Conservation (phyloP, 2,113 vertebrate genomes). For the Hippocampus zosterae region DNA sequence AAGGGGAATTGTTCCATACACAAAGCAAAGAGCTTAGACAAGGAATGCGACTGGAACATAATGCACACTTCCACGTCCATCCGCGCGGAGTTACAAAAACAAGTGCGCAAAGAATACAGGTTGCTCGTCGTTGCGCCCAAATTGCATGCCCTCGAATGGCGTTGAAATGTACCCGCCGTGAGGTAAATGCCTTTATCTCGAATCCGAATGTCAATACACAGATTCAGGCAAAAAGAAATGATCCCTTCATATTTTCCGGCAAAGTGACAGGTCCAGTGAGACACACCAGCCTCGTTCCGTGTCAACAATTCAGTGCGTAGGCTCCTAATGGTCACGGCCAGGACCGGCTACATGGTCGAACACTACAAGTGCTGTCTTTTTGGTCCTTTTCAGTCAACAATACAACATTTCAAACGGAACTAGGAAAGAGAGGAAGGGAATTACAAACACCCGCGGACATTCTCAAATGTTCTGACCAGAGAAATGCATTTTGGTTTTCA, state of each 20-base stretch:
- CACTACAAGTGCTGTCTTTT: constrained; percentile 13
- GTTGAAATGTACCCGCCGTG: not conserved
- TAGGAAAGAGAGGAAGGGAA: constrained; percentile 9
- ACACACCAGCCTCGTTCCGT: constrained; percentile 19
- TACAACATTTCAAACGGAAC: constrained; percentile 9
- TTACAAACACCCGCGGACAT: constrained; percentile 15
- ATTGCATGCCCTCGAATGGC: constrained; percentile 9
- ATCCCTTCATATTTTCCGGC: constrained; percentile 47
- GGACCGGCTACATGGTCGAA: constrained; percentile 25
- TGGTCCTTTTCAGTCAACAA: constrained; percentile 8
- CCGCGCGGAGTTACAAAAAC: constrained; percentile 45
- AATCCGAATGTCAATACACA: constrained; percentile 8
- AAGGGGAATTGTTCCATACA: constrained; percentile 68
- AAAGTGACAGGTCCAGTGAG: constrained; percentile 21
- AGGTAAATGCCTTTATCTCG: constrained; percentile 7
- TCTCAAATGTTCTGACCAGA: not conserved
- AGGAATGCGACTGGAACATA: constrained; percentile 60
- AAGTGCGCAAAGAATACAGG: constrained; percentile 50
- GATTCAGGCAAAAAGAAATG: constrained; percentile 20
- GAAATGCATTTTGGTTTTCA: not conserved
- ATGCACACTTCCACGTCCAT: constrained; percentile 29
- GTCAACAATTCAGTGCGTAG: constrained; percentile 47
- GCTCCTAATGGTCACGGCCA: constrained; percentile 6
- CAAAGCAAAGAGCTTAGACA: constrained; percentile 62
- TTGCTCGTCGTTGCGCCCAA: constrained; percentile 13